These are phyloP conservation scores for Hypomecis atomaria DNA, from an alignment of 2,888 invertebrate genomes.

Conservation along the genomic window DNA sequence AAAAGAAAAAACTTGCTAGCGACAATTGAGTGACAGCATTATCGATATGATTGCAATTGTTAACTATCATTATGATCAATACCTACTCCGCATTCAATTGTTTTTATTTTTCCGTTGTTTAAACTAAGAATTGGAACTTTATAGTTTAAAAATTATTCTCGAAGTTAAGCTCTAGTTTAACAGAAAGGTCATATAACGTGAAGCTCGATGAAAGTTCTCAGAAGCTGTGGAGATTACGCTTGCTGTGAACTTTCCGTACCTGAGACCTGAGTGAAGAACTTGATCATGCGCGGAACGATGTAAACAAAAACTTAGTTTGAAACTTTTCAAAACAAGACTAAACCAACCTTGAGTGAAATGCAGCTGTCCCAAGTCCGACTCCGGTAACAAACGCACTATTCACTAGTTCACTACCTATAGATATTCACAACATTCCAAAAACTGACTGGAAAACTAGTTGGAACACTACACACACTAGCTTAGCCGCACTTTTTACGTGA, in stretches of 20 bases:
- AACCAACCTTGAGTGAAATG: constrained; percentile 66
- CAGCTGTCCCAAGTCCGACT: constrained; percentile 61
- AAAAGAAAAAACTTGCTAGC: constrained; percentile 23
- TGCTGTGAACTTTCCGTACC: not conserved
- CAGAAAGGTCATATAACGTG: not conserved
- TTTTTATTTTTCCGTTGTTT: not conserved
- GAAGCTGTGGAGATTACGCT: constrained; percentile 15
- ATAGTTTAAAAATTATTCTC: not conserved
- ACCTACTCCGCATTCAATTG: not conserved
- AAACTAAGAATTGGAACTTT: too few relatives aligned
- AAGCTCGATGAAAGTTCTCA: constrained; percentile 7
- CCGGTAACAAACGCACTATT: constrained; percentile 66
- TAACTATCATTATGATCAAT: not conserved
- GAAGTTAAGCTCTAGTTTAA: not conserved
- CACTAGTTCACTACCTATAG: constrained; percentile 72
- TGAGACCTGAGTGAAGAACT: not conserved
- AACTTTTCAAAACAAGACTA: constrained; percentile 60
- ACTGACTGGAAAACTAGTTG: constrained; percentile 76
- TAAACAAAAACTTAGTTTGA: constrained; percentile 76
- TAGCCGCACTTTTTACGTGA: constrained; percentile 72
- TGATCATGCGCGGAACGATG: constrained; percentile 77
- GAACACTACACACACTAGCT: constrained; percentile 48
- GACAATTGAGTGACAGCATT: constrained; percentile 19
- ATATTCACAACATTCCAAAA: constrained; percentile 82
- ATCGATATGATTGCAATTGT: constrained; percentile 5